Evolutionary conservation across 2,888 invertebrate genomes (phyloP).

Genomic region (Homarus gammarus): DNA sequence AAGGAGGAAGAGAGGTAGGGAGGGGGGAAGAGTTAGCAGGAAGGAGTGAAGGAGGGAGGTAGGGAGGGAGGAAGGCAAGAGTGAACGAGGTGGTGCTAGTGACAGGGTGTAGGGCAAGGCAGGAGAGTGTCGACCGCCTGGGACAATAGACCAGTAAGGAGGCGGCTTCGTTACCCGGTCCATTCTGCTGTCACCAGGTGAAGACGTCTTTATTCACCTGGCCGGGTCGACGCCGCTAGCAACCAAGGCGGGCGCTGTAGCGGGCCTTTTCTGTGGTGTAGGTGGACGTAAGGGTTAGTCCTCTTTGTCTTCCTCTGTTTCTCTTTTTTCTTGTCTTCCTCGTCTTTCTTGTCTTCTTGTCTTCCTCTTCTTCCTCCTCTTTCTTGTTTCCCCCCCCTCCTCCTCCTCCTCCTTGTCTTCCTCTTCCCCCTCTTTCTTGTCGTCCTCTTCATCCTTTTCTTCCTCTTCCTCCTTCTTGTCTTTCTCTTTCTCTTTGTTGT

Average conservation of each 20-base stretch:
- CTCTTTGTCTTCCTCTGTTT: too few relatives aligned
- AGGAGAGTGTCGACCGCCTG: neutral
- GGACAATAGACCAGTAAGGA: neutral
- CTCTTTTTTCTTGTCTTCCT: neutral
- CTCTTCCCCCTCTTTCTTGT: neutral
- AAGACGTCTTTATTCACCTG: neutral
- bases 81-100: neutral
- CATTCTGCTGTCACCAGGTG: neutral
- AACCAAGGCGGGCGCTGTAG: too few relatives aligned
- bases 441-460: too few relatives aligned
- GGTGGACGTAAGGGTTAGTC: too few relatives aligned
- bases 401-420: neutral
- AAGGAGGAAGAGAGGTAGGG: neutral
- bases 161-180: neutral
- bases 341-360: neutral
- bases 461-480: too few relatives aligned
- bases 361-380: neutral
- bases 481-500: too few relatives aligned
- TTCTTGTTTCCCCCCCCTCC: neutral
- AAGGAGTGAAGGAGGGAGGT: neutral
- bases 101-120: neutral
- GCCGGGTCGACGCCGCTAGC: neutral
- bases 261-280: too few relatives aligned
- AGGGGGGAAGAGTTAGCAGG: neutral
- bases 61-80: neutral